Conservation (phyloP, 2,888 invertebrate genomes). For the Pocota personata region DNA sequence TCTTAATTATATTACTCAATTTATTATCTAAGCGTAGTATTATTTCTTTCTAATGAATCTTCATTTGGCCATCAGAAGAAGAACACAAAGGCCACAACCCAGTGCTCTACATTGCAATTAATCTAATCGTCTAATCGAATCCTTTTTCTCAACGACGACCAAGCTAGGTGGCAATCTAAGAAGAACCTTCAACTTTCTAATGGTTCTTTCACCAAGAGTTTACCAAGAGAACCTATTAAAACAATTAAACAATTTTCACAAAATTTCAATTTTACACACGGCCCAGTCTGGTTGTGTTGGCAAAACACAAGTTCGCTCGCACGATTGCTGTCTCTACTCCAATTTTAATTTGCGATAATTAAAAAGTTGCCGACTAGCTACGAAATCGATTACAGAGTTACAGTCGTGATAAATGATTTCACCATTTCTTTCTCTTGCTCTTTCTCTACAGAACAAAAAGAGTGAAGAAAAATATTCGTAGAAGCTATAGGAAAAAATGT, state of each 20-base stretch:
- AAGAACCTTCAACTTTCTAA: conserved; percentile 11
- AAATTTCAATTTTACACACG: not conserved
- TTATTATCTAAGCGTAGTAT: not conserved
- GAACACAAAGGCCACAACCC: not conserved
- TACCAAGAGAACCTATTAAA: not conserved
- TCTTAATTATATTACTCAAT: conserved; percentile 9
- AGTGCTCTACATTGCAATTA: conserved; percentile 8
- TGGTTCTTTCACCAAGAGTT: not conserved
- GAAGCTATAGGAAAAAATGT: not conserved
- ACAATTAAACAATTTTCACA: conserved; percentile 17
- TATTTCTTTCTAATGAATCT: not conserved
- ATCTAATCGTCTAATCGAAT: conserved; percentile 8
- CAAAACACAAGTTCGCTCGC: not conserved
- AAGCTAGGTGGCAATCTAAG: not conserved
- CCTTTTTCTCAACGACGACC: not conserved
- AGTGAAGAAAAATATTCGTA: not conserved
- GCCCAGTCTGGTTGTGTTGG: not conserved
- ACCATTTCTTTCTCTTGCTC: not conserved
- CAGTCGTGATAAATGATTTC: conserved; percentile 41
- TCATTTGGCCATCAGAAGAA: not conserved
- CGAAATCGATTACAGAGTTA: conserved; percentile 42
- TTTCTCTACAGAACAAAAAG: not conserved
- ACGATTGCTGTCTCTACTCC: not conserved
- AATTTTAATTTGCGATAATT: conserved; percentile 49
- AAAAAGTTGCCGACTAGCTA: conserved; percentile 45